Evolutionary conservation across 2,113 vertebrate genomes (phyloP).

Genomic region (Corythaixoides concolor): DNA sequence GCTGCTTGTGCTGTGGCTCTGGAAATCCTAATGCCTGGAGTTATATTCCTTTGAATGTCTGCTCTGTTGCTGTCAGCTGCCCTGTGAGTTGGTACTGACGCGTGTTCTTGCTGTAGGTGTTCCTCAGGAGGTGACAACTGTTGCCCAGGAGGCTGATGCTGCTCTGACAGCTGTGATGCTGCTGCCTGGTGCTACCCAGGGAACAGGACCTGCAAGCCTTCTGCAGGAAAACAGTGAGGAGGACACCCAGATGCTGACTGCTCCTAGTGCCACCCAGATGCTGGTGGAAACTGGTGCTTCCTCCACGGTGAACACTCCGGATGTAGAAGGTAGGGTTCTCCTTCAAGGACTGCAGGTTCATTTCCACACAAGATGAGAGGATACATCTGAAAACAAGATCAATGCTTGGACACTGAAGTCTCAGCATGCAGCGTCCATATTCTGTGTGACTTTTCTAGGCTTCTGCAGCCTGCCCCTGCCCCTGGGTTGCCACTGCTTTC

Average conservation of each 20-base stretch:
- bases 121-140: conserved; percentile 36
- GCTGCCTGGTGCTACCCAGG: background rate
- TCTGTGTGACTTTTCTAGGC: background rate
- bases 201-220: background rate
- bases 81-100: background rate
- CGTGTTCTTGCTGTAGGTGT: background rate
- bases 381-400: background rate
- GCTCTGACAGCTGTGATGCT: background rate
- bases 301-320: background rate
- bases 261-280: conserved; percentile 5
- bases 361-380: background rate
- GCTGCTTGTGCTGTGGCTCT: background rate
- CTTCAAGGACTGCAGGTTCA: background rate
- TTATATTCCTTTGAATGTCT: background rate
- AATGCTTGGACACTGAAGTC: background rate
- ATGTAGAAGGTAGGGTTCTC: conserved; percentile 45
- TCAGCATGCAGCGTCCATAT: background rate
- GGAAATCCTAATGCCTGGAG: background rate
- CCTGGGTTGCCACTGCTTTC: background rate
- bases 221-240: background rate
- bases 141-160: conserved; percentile 21
- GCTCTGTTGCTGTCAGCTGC: background rate
- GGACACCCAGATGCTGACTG: background rate
- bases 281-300: background rate
- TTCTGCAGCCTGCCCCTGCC: background rate